Conservation (phyloP, 2,113 vertebrate genomes). For the Daubentonia madagascariensis region DNA sequence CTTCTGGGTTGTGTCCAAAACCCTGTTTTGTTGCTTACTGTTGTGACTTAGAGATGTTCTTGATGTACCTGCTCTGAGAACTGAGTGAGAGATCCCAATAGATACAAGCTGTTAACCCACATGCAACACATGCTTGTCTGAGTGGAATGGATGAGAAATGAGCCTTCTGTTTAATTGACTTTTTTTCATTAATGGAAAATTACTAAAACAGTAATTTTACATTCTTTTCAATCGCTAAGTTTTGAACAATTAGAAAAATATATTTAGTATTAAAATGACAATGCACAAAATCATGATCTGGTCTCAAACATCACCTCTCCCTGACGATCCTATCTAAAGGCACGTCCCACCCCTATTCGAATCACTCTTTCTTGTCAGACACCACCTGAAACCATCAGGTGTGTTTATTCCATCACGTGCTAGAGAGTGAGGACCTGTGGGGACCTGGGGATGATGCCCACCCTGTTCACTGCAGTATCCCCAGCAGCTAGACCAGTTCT, state of each 20-base stretch:
- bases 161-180: background rate
- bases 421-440: background rate
- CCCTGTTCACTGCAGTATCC: background rate
- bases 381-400: background rate
- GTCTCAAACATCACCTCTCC: background rate
- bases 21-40: background rate
- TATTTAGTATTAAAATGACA: background rate
- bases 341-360: background rate
- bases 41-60: background rate
- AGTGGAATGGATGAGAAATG: background rate
- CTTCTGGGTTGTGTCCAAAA: background rate
- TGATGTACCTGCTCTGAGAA: background rate
- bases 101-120: background rate
- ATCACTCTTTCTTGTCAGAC: background rate
- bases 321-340: background rate
- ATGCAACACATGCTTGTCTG: background rate
- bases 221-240: background rate
- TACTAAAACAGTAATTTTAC: background rate
- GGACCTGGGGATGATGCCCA: background rate
- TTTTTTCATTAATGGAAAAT: background rate
- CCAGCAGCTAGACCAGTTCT: background rate
- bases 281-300: background rate
- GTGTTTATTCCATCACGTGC: background rate
- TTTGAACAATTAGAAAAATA: background rate
- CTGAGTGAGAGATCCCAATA: background rate